These are phyloP conservation scores for Porites lutea DNA, from an alignment of 64 coral and sea anemone genomes.

Conservation along the genomic window DNA sequence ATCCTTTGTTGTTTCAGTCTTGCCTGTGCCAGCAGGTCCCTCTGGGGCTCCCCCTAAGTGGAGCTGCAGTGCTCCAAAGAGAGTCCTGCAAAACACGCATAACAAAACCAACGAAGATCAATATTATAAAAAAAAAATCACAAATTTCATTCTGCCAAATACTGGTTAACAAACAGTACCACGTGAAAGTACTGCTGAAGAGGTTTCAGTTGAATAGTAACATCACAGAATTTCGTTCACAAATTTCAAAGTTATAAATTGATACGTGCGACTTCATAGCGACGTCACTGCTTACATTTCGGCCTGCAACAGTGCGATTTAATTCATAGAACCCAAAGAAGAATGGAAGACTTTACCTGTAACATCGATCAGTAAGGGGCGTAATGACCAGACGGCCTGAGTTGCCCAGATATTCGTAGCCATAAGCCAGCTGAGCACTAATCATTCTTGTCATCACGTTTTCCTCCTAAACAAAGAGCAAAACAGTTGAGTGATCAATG, in stretches of 20 bases:
- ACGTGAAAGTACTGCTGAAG: too few species aligned
- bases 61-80: slow-evolving; percentile 95
- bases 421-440: slow-evolving; percentile 93
- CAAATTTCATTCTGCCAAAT: too few species aligned
- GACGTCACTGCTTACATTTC: too few species aligned
- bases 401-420: slow-evolving; percentile 98
- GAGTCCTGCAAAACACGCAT: slow-evolving; percentile 46
- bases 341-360: slow-evolving; percentile 59
- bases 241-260: too few species aligned
- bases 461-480: slow-evolving; percentile 76
- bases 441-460: slow-evolving; percentile 98
- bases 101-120: not conserved
- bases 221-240: too few species aligned
- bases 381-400: slow-evolving; percentile 98
- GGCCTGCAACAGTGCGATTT: too few species aligned
- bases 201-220: too few species aligned
- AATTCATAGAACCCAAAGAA: too few species aligned
- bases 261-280: too few species aligned
- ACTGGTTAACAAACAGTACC: too few species aligned
- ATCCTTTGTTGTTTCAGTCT: slow-evolving; percentile 98
- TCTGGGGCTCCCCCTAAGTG: slow-evolving; percentile 95
- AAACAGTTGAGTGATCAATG: not conserved
- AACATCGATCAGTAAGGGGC: slow-evolving; percentile 96
- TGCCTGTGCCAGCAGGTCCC: slow-evolving; percentile 96
- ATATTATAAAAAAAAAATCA: not conserved